These are phyloP conservation scores for Flexamia atlantica DNA, from an alignment of 2,888 invertebrate species.

Conservation along the genomic window DNA sequence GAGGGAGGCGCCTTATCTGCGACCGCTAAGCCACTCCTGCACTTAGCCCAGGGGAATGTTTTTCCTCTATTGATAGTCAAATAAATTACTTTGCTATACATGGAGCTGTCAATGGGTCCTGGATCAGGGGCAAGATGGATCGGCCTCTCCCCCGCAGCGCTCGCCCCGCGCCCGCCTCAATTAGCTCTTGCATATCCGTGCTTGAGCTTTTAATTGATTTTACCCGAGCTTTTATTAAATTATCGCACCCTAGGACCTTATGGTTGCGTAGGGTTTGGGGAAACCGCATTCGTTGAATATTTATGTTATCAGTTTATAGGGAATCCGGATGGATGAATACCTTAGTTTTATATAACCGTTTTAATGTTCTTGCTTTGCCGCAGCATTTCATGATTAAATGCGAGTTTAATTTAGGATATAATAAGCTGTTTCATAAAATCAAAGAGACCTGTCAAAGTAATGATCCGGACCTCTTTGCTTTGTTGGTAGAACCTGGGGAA, in stretches of 20 bases:
- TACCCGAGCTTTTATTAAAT: slow-evolving; percentile 20
- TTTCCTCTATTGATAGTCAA: slow-evolving; percentile 63
- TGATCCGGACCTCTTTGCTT: too few species aligned
- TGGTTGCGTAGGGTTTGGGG: too few species aligned
- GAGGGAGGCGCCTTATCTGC: slow-evolving; percentile 4
- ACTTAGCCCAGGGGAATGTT: slow-evolving; percentile 60
- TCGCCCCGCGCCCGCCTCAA: neutral
- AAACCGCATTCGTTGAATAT: too few species aligned
- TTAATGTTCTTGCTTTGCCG: too few species aligned
- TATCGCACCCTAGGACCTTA: neutral
- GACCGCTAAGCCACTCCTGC: slow-evolving; percentile 44
- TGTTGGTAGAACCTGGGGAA: too few species aligned
- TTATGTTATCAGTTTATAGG: too few species aligned
- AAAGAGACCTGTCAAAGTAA: too few species aligned
- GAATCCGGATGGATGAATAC: too few species aligned
- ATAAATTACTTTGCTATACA: slow-evolving; percentile 64
- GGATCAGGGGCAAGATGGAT: slow-evolving; percentile 60
- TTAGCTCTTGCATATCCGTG: slow-evolving; percentile 32
- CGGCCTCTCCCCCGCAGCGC: neutral
- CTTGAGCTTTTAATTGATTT: slow-evolving; percentile 35
- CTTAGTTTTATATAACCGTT: too few species aligned
- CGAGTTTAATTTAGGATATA: too few species aligned
- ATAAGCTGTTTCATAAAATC: too few species aligned
- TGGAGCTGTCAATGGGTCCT: slow-evolving; percentile 59
- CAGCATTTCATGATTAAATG: too few species aligned